Conservation (phyloP, 2,888 invertebrate genomes). For the Apamea anceps region DNA sequence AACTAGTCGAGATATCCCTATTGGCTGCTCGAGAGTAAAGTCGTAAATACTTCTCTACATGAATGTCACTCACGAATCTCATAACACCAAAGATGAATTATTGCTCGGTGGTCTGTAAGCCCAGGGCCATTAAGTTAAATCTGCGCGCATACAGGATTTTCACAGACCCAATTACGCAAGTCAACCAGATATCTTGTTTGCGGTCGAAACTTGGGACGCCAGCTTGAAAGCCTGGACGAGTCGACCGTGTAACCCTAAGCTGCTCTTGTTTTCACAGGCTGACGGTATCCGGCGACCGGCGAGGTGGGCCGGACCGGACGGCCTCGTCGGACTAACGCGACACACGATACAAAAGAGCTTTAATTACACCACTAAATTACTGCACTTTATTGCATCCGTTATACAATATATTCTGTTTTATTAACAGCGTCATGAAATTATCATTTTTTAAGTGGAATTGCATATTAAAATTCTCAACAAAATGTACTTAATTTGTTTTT, state of each 20-base stretch:
- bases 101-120: conserved; percentile 8
- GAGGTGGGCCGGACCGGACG: conserved; percentile 46
- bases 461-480: conserved; percentile 7
- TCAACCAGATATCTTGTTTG: conserved; percentile 54
- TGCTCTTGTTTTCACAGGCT: conserved; percentile 57
- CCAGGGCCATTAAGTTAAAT: conserved; percentile 12
- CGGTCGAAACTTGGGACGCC: conserved; percentile 54
- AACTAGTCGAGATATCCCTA: background rate
- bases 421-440: conserved; percentile 28
- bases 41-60: background rate
- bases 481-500: conserved; percentile 24
- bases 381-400: conserved; percentile 44
- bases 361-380: conserved; percentile 55
- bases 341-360: conserved; percentile 54
- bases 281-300: conserved; percentile 63
- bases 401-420: conserved; percentile 42
- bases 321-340: conserved; percentile 31
- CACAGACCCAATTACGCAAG: conserved; percentile 45
- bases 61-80: background rate
- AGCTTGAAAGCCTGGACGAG: conserved; percentile 56
- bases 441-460: conserved; percentile 20
- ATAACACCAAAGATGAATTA: conserved; percentile 2
- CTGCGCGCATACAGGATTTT: conserved; percentile 65
- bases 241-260: conserved; percentile 53
- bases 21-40: background rate